Evolutionary conservation across 1,140 invertebrate species (phyloP).

Genomic region (Plutomurus gul): DNA sequence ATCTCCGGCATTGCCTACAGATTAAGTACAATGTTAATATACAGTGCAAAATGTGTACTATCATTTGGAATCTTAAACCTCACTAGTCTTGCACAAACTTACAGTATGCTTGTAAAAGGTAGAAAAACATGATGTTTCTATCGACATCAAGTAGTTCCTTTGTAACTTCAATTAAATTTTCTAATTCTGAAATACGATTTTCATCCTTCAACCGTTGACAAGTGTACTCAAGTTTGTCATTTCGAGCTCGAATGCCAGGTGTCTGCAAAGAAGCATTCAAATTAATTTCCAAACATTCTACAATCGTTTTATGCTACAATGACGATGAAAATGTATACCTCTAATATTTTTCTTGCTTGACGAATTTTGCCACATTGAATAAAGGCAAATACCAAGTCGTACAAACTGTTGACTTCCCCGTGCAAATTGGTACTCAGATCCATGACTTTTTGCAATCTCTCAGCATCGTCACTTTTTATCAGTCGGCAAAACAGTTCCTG

Average conservation of each 20-base stretch:
- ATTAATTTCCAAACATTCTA: conserved; percentile 1
- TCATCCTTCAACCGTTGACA: conserved; percentile 66
- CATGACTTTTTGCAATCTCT: conserved; percentile 74
- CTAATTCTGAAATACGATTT: conserved; percentile 69
- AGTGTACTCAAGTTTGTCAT: conserved; percentile 63
- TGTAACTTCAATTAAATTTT: conserved; percentile 74
- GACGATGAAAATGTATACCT: conserved; percentile 58
- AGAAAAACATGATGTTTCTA: conserved; percentile 72
- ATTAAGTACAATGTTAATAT: conserved; percentile 45
- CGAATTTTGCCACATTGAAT: conserved; percentile 74
- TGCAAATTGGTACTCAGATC: conserved; percentile 75
- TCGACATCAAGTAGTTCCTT: conserved; percentile 75
- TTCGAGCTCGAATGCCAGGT: conserved; percentile 68
- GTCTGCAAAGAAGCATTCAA: conserved; percentile 59
- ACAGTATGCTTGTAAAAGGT: conserved; percentile 71
- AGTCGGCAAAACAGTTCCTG: conserved; percentile 70
- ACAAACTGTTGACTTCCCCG: conserved; percentile 79
- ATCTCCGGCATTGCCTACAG: conserved; percentile 61
- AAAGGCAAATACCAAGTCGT: conserved; percentile 79
- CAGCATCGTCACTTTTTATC: conserved; percentile 76
- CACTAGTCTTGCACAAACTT: conserved; percentile 55
- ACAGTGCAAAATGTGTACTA: neutral
- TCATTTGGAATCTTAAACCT: neutral
- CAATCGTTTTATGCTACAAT: neutral
- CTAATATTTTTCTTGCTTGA: conserved; percentile 79